Evolutionary conservation across 2,797 vertebrate genomes (phyloP).

Genomic region (Anguilla megastoma): DNA sequence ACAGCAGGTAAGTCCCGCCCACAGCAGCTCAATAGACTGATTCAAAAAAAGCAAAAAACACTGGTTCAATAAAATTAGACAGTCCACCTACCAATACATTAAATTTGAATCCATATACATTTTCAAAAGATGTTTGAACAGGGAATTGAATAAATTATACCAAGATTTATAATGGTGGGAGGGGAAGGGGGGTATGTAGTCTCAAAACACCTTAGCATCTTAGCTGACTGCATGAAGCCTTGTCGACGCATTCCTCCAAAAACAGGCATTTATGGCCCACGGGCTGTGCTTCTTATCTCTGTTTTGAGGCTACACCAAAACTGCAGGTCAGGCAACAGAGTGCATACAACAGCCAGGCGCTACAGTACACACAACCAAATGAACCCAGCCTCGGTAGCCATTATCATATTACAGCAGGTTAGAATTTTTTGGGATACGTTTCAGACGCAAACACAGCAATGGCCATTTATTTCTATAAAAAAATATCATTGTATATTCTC

Average conservation of each 20-base stretch:
- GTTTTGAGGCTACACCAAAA: neutral
- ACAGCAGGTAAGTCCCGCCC: neutral
- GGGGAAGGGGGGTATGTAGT: neutral
- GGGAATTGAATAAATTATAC: neutral
- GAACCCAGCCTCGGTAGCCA: neutral
- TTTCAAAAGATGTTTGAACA: neutral
- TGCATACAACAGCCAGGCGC: neutral
- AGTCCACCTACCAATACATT: neutral
- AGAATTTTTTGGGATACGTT: neutral
- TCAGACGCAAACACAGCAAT: neutral
- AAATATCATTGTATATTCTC: neutral
- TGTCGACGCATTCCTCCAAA: neutral
- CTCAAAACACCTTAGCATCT: neutral
- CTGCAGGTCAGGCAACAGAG: neutral
- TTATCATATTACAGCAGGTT: neutral
- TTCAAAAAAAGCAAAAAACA: neutral
- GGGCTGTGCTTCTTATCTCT: no score
- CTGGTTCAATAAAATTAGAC: neutral
- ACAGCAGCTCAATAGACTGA: neutral
- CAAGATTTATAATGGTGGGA: neutral
- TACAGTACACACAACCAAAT: neutral
- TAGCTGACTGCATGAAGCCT: neutral
- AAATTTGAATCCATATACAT: slow-evolving; percentile 9
- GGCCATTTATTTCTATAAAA: neutral
- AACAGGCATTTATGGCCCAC: neutral